A percentile compares a stretch with the other conserved stretches of the same genome.
phyloP scores from a whole-genome alignment of 35 echinoderm and acorn worm species.

The Eucidaris tribuloides region DNA sequence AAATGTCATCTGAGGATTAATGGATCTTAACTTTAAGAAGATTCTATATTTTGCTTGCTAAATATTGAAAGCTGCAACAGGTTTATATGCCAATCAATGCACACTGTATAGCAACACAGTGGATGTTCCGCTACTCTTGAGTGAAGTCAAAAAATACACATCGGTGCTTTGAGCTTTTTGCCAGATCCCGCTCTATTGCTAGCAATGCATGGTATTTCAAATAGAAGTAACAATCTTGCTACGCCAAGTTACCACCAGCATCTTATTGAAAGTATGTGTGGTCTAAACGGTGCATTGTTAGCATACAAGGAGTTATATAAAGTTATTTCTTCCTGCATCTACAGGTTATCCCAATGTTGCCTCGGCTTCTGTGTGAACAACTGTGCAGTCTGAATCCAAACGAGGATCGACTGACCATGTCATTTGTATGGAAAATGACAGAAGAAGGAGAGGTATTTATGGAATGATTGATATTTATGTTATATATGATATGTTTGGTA shows the following conservation, averaged over 20 bases:
- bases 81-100: not conserved
- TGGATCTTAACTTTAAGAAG: too few species aligned
- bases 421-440: constrained; percentile 74
- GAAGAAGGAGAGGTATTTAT: constrained; percentile 71
- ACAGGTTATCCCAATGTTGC: constrained; percentile 97
- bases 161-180: not conserved
- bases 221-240: not conserved
- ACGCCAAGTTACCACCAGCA: not conserved
- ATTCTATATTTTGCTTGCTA: too few species aligned
- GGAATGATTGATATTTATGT: not conserved
- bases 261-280: not conserved
- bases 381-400: constrained; percentile 89
- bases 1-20: too few species aligned
- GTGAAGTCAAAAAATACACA: too few species aligned
- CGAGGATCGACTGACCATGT: constrained; percentile 90
- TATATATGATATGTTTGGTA: not conserved
- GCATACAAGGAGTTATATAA: not conserved
- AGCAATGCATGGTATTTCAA: too few species aligned
- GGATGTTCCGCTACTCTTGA: not conserved
- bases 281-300: not conserved
- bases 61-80: not conserved
- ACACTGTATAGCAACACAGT: not conserved
- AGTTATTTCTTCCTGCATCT: not conserved
- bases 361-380: constrained; percentile 75
- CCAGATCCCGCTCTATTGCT: too few species aligned